Conservation (phyloP, 2,797 vertebrate genomes). For the Pempheris klunzingeri region DNA sequence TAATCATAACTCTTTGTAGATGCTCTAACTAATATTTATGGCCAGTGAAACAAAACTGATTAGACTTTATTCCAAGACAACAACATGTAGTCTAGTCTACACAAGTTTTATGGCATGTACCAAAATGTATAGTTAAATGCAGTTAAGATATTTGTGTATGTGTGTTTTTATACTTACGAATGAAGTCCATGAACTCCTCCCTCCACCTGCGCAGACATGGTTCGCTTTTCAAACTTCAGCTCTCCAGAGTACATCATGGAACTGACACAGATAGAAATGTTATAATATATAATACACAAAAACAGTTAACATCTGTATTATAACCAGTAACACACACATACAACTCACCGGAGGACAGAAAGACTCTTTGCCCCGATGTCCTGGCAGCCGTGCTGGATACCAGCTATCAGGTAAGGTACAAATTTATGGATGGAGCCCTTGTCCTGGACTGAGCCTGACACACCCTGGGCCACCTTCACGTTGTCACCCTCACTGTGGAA, state of each 20-base stretch:
- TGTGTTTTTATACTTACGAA: conserved; percentile 88
- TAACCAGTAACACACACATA: background rate
- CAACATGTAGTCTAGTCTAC: background rate
- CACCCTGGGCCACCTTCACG: conserved; percentile 94
- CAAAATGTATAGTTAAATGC: background rate
- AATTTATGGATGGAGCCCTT: conserved; percentile 98
- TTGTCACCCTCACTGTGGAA: conserved; percentile 91
- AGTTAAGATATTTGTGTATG: background rate
- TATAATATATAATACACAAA: background rate
- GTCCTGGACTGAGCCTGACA: conserved; percentile 93
- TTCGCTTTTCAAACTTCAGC: conserved; percentile 95
- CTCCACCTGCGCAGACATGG: conserved; percentile 94
- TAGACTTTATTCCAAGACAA: too few species aligned
- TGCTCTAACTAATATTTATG: background rate
- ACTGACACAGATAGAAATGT: conserved; percentile 65
- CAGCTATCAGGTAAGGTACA: conserved; percentile 93
- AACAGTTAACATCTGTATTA: background rate
- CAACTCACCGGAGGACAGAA: conserved; percentile 90
- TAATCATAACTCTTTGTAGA: background rate
- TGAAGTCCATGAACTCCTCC: conserved; percentile 94
- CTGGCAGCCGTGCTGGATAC: conserved; percentile 96
- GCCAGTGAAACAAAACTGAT: background rate
- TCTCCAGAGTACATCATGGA: conserved; percentile 98
- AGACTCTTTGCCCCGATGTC: conserved; percentile 94
- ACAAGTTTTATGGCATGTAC: background rate